phyloP scores from a whole-genome alignment of 2,888 invertebrate species.

The Drosophila borborema region DNA sequence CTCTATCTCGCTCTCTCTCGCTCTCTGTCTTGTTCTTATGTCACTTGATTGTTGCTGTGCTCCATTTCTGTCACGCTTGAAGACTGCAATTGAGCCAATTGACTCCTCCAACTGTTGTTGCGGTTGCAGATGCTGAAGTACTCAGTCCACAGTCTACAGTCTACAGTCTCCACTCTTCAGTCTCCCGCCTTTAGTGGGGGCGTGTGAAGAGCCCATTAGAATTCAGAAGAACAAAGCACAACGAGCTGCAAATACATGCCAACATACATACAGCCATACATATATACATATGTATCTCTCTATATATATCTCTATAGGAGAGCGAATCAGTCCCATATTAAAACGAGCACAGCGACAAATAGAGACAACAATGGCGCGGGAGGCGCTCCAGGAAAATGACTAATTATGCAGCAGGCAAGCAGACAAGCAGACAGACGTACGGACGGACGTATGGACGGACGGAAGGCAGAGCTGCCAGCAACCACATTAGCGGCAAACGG shows the following conservation, averaged over 20 bases:
- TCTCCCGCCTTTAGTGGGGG: conserved; percentile 47
- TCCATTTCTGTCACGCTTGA: conserved; percentile 82
- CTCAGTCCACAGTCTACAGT: conserved; percentile 15
- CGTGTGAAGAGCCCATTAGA: conserved; percentile 76
- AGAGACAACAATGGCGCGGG: conserved; percentile 74
- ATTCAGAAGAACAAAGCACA: conserved; percentile 59
- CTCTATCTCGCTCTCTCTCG: neutral
- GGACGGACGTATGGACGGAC: neutral
- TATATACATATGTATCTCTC: neutral
- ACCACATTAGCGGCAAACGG: conserved; percentile 72
- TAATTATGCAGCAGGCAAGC: conserved; percentile 64
- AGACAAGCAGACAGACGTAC: neutral
- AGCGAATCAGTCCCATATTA: conserved; percentile 69
- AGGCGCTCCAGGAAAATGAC: conserved; percentile 75
- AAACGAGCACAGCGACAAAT: conserved; percentile 73
- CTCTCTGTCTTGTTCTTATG: conserved; percentile 37
- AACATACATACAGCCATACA: neutral
- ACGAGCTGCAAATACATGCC: conserved; percentile 43
- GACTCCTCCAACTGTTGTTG: conserved; percentile 75
- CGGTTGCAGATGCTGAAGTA: conserved; percentile 70
- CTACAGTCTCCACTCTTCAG: conserved; percentile 18
- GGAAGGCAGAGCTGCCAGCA: conserved; percentile 24
- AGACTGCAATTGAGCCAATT: conserved; percentile 81
- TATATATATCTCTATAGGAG: neutral
- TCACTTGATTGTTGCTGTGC: conserved; percentile 65